Evolutionary conservation across 2,113 vertebrate genomes (phyloP).

Genomic region (Gavia stellata): DNA sequence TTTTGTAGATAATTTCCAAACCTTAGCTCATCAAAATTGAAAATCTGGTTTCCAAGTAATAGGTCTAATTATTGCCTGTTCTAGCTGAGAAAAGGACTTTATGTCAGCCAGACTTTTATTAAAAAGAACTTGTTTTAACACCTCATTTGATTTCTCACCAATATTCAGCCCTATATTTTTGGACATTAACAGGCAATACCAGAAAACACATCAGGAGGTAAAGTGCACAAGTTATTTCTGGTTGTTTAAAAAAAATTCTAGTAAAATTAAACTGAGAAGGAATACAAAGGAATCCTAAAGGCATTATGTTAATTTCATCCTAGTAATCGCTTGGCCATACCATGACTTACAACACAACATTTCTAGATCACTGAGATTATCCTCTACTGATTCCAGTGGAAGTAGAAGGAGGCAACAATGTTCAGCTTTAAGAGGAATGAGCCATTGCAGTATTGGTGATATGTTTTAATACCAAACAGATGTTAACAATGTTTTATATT

Average conservation of each 20-base stretch:
- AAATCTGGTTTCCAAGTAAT: background rate
- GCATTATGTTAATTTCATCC: background rate
- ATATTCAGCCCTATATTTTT: background rate
- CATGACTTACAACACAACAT: background rate
- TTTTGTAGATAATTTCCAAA: background rate
- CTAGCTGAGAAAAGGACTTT: background rate
- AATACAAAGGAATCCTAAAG: background rate
- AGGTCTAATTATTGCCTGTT: background rate
- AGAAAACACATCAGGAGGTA: background rate
- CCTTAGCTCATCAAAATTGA: background rate
- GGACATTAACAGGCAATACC: background rate
- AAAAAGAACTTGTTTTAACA: background rate
- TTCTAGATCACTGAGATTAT: background rate
- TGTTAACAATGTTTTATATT: background rate
- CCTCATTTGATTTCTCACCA: background rate
- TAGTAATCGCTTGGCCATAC: rapidly evolving
- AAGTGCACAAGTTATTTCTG: background rate
- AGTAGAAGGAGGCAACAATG: background rate
- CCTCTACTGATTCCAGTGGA: background rate
- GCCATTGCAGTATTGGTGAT: background rate
- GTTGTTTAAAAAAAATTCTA: background rate
- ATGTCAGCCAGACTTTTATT: background rate
- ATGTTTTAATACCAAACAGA: slow-evolving; percentile 6
- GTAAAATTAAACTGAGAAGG: background rate
- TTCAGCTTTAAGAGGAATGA: background rate